phyloP scores from a whole-genome alignment of 2,113 vertebrate genomes.

The Gasterosteus nipponicus region DNA sequence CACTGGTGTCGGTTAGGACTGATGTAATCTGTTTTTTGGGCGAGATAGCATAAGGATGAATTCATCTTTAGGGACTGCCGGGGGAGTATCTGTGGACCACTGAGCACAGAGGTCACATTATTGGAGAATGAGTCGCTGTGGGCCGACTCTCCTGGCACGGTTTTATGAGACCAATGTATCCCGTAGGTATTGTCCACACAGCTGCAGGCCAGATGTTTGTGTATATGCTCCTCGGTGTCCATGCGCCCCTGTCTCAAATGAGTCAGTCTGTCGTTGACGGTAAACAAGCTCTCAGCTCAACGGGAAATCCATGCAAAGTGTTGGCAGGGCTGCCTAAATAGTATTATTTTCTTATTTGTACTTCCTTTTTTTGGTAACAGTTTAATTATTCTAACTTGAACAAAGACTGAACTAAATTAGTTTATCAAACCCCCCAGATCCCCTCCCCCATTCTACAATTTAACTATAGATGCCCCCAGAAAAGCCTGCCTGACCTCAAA shows the following conservation, averaged over 20 bases:
- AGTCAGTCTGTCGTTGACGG: slow-evolving; percentile 8
- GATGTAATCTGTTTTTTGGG: slow-evolving; percentile 48
- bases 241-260: slow-evolving; percentile 22
- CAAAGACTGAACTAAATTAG: neutral
- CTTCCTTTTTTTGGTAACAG: neutral
- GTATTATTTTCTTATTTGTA: neutral
- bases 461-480: slow-evolving; percentile 1
- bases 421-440: no score
- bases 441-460: neutral
- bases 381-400: neutral
- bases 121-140: slow-evolving; percentile 15
- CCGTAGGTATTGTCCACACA: slow-evolving; percentile 47
- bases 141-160: slow-evolving; percentile 10
- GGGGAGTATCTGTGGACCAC: slow-evolving; percentile 32
- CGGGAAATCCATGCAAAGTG: neutral
- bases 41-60: slow-evolving; percentile 49
- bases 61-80: slow-evolving; percentile 46
- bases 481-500: neutral
- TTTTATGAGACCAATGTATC: slow-evolving; percentile 19
- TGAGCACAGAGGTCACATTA: slow-evolving; percentile 49
- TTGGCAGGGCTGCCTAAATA: neutral
- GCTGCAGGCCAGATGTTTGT: slow-evolving; percentile 62
- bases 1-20: slow-evolving; percentile 10
- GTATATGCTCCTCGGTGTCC: slow-evolving; percentile 9
- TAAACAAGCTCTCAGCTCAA: neutral